Conservation (phyloP, 2,797 vertebrate species). For the Dermochelys coriacea region DNA sequence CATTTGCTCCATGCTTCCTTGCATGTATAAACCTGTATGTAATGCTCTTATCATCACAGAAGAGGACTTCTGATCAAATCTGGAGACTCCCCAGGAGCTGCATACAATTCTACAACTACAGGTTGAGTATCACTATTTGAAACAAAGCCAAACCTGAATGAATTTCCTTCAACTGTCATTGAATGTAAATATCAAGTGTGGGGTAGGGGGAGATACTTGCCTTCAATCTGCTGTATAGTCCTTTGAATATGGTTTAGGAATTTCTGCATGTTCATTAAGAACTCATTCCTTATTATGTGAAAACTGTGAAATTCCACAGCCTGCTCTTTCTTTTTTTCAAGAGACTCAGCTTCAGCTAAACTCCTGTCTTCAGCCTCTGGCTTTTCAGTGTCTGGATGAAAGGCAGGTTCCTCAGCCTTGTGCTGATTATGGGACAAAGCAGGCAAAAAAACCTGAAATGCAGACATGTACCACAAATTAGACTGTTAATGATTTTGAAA, state of each 20-base stretch:
- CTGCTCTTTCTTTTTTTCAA: background rate
- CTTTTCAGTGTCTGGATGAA: background rate
- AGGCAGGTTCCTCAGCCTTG: slow-evolving; percentile 53
- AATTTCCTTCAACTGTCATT: background rate
- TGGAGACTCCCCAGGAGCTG: background rate
- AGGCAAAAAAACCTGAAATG: slow-evolving; percentile 83
- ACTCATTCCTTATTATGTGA: slow-evolving; percentile 79
- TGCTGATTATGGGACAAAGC: slow-evolving; percentile 81
- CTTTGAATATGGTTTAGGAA: slow-evolving; percentile 80
- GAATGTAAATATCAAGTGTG: background rate
- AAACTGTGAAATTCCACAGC: slow-evolving; percentile 53
- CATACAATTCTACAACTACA: background rate
- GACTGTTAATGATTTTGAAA: background rate
- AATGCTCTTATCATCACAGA: background rate
- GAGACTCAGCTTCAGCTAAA: rapidly evolving
- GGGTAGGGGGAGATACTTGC: background rate
- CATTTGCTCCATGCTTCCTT: background rate
- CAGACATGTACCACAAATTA: background rate
- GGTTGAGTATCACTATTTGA: background rate
- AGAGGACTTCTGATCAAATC: background rate
- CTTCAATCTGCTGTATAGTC: slow-evolving; percentile 84
- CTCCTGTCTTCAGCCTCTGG: background rate
- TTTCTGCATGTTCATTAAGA: slow-evolving; percentile 85
- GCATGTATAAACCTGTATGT: background rate
- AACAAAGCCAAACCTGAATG: background rate